These are phyloP conservation scores for Hyla sarda DNA, from an alignment of 2,113 vertebrate species.

Conservation along the genomic window DNA sequence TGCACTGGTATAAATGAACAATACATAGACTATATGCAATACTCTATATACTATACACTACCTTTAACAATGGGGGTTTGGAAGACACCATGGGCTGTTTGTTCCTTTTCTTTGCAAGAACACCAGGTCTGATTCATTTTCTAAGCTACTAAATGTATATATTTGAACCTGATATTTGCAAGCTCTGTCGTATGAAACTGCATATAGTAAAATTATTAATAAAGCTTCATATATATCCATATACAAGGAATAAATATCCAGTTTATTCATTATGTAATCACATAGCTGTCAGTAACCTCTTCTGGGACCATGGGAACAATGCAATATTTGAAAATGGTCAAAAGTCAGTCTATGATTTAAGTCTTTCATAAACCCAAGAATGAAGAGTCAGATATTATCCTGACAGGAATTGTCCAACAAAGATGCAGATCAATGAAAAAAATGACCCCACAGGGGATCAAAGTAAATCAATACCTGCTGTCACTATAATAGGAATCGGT, in stretches of 20 bases:
- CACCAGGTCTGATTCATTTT: neutral
- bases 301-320: neutral
- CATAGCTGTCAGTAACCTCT: neutral
- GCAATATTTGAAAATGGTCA: constrained; percentile 22
- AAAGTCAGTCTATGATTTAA: constrained; percentile 33
- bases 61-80: neutral
- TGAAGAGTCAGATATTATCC: neutral
- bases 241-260: neutral
- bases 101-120: neutral
- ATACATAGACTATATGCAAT: no score
- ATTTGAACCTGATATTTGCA: neutral
- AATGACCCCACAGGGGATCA: neutral
- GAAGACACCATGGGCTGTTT: neutral
- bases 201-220: neutral
- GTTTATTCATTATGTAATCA: constrained; percentile 9
- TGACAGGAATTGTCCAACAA: neutral
- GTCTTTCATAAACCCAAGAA: constrained; percentile 7
- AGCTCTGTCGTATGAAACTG: neutral
- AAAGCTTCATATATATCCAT: neutral
- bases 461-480: constrained; percentile 8
- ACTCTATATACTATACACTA: neutral
- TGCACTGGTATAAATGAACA: no score
- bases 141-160: neutral
- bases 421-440: constrained; percentile 29
- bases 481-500: neutral